Conservation (phyloP, 2,888 invertebrate genomes). For the Hemistola chrysoprasaria region DNA sequence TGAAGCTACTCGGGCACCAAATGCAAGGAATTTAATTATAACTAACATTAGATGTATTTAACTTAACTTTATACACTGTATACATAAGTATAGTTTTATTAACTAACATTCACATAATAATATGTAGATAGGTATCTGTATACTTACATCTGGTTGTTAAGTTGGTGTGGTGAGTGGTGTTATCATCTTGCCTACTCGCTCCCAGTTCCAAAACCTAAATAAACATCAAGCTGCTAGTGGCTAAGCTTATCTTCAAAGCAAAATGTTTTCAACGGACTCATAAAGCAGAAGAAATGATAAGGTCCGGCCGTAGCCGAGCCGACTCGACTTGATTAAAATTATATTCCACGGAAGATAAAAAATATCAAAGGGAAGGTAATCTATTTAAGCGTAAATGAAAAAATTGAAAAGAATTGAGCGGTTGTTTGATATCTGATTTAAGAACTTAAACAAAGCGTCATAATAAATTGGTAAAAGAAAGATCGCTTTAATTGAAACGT, state of each 20-base stretch:
- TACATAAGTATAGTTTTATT: no score
- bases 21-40: no score
- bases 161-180: no score
- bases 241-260: constrained; percentile 24
- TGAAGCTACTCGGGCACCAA: no score
- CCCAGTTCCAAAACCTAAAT: constrained; percentile 19
- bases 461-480: no score
- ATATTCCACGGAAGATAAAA: constrained; percentile 24
- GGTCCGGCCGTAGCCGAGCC: constrained; percentile 20
- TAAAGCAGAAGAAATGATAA: constrained; percentile 31
- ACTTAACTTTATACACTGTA: no score
- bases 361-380: constrained; percentile 18
- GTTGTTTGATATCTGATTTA: constrained; percentile 1
- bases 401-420: constrained; percentile 2
- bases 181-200: constrained; percentile 9
- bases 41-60: no score
- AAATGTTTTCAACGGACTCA: constrained; percentile 24
- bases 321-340: constrained; percentile 20
- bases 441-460: not conserved
- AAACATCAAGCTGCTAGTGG: constrained; percentile 19
- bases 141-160: no score
- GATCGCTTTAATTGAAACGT: no score
- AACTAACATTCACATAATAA: no score
- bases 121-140: no score
- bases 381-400: constrained; percentile 5